Percentiles rank a stretch among this genome's conserved stretches.
phyloP scores from a whole-genome alignment of 1,140 invertebrate genomes.

The Heliothis subflexa region DNA sequence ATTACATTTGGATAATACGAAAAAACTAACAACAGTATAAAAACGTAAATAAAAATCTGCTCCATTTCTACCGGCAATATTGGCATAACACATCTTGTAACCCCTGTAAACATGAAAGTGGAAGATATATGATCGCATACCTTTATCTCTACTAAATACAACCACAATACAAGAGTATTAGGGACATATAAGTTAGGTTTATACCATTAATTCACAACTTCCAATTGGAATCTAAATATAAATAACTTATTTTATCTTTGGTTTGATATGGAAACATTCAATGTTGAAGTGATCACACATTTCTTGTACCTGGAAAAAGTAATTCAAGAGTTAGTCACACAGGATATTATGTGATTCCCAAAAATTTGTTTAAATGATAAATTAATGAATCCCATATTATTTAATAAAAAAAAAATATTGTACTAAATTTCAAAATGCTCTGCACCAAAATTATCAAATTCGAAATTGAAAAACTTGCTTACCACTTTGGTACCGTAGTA shows the following conservation, averaged over 20 bases:
- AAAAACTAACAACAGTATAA: conserved; percentile 1
- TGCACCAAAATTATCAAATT: too few species aligned
- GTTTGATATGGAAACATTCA: conserved; percentile 87
- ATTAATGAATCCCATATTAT: too few species aligned
- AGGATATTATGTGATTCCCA: background rate
- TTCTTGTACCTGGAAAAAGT: conserved; percentile 85
- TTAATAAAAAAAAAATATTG: too few species aligned
- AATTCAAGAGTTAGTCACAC: background rate
- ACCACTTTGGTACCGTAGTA: conserved; percentile 97
- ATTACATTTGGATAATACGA: too few species aligned
- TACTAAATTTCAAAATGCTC: too few species aligned
- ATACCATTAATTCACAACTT: conserved; percentile 16
- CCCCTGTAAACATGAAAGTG: background rate
- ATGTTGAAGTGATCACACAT: conserved; percentile 88
- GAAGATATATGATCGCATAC: conserved; percentile 19
- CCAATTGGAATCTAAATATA: conserved; percentile 24
- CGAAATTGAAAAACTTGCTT: conserved; percentile 43
- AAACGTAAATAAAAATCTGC: conserved; percentile 16
- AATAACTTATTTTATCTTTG: conserved; percentile 69
- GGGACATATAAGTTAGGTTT: background rate
- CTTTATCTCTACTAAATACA: conserved; percentile 33
- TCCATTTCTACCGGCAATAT: background rate
- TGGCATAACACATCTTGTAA: conserved; percentile 12
- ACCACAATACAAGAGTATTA: conserved; percentile 19
- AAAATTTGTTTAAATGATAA: too few species aligned